Conservation (phyloP, 2,888 invertebrate species). For the Hymenopus coronatus region DNA sequence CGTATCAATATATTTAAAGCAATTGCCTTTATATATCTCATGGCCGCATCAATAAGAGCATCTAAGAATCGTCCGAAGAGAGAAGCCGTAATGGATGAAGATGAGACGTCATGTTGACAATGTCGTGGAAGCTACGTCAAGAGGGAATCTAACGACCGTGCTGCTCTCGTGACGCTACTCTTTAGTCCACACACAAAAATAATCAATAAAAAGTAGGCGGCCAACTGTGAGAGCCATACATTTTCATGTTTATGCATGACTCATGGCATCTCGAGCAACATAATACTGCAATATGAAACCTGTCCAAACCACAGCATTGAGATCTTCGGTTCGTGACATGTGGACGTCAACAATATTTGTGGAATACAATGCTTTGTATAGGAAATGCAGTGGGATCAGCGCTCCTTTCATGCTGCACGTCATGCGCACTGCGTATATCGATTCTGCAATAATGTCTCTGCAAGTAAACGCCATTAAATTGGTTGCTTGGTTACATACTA, state of each 20-base stretch:
- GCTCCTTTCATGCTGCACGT: not conserved
- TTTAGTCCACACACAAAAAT: not conserved
- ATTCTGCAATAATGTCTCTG: not conserved
- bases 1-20: too few relatives aligned
- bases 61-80: too few relatives aligned
- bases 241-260: not conserved
- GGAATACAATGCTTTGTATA: not conserved
- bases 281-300: not conserved
- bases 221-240: not conserved
- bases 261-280: not conserved
- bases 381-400: not conserved
- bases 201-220: not conserved
- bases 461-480: not conserved
- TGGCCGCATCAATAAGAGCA: too few relatives aligned
- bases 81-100: too few relatives aligned
- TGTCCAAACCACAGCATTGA: not conserved
- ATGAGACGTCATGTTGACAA: too few relatives aligned
- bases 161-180: not conserved
- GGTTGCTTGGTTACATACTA: too few relatives aligned
- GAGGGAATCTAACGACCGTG: not conserved
- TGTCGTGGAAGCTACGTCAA: too few relatives aligned
- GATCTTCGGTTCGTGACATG: not conserved
- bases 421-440: not conserved
- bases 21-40: too few relatives aligned
- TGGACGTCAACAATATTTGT: not conserved